Percentiles rank a stretch among this genome's conserved stretches.
Conservation (phyloP, 2,113 vertebrate species). For the Hippocampus abdominalis region DNA sequence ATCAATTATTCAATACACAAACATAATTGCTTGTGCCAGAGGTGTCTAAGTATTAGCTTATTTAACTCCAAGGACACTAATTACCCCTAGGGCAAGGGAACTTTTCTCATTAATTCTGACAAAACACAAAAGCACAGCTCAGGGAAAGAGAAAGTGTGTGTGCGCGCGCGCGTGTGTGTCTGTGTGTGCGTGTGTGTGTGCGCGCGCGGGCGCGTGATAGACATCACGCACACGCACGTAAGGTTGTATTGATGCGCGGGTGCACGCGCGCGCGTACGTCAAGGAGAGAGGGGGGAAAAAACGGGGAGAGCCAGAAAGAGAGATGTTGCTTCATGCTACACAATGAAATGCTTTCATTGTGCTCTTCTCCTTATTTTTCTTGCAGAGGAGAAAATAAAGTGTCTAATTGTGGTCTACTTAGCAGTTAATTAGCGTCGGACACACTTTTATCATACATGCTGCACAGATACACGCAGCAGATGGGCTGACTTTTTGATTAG, state of each 20-base stretch:
- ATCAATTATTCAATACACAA: constrained; percentile 99
- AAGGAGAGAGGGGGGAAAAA: constrained; percentile 19
- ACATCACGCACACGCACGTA: constrained; percentile 39
- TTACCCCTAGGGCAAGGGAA: constrained; percentile 99
- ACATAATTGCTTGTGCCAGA: constrained; percentile 99
- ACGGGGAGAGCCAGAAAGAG: constrained; percentile 14
- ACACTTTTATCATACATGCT: constrained; percentile 64
- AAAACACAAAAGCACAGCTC: constrained; percentile 99
- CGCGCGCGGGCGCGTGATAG: constrained; percentile 41
- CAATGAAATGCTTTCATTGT: constrained; percentile 51
- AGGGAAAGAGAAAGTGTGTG: constrained; percentile 78
- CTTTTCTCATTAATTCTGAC: constrained; percentile 99
- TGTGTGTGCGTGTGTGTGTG: constrained; percentile 66
- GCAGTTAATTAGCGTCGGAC: constrained; percentile 70
- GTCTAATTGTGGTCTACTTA: constrained; percentile 63
- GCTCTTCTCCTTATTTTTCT: constrained; percentile 27
- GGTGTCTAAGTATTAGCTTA: constrained; percentile 99
- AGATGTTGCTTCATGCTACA: constrained; percentile 49
- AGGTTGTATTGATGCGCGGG: constrained; percentile 49
- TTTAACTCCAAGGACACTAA: constrained; percentile 99
- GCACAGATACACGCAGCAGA: constrained; percentile 74
- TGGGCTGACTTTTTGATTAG: constrained; percentile 77
- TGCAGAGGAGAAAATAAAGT: constrained; percentile 54
- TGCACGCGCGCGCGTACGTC: constrained; percentile 31
- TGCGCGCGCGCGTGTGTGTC: constrained; percentile 56